A percentile compares a stretch with the other conserved stretches of the same genome.
Conservation (phyloP, 2,797 vertebrate species). For the Paramormyrops hopkinsi region DNA sequence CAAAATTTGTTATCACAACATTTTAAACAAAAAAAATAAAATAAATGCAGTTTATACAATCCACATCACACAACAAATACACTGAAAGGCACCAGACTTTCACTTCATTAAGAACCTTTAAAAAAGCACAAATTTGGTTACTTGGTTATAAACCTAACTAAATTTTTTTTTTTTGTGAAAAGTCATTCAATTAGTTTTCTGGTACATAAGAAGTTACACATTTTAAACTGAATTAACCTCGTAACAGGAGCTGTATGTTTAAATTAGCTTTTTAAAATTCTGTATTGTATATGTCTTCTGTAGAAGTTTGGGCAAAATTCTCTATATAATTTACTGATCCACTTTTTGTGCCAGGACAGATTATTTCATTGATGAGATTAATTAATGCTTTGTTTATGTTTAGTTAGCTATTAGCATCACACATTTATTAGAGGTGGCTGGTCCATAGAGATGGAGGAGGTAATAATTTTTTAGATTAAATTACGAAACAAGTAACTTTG, state of each 20-base stretch:
- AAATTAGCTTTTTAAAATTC: conserved; percentile 17
- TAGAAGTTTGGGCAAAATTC: background rate
- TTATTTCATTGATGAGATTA: background rate
- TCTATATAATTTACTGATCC: background rate
- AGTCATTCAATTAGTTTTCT: background rate
- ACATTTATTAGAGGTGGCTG: background rate
- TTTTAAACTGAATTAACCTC: background rate
- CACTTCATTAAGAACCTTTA: conserved; percentile 70
- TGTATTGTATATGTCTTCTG: background rate
- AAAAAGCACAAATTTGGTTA: conserved; percentile 27
- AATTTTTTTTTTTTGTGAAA: background rate
- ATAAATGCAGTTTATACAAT: conserved; percentile 65
- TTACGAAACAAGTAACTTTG: background rate
- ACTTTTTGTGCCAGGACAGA: background rate
- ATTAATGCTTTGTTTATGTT: background rate
- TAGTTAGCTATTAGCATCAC: background rate
- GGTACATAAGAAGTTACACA: background rate
- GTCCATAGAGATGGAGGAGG: background rate
- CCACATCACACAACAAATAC: conserved; percentile 78
- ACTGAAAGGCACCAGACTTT: conserved; percentile 79
- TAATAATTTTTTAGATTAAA: background rate
- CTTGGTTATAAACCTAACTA: conserved; percentile 3
- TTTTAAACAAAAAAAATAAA: conserved; percentile 59
- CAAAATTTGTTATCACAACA: conserved; percentile 62
- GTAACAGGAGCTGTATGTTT: conserved; percentile 8